Conservation (phyloP, 1,140 invertebrate species). For the Amyelois transitella region DNA sequence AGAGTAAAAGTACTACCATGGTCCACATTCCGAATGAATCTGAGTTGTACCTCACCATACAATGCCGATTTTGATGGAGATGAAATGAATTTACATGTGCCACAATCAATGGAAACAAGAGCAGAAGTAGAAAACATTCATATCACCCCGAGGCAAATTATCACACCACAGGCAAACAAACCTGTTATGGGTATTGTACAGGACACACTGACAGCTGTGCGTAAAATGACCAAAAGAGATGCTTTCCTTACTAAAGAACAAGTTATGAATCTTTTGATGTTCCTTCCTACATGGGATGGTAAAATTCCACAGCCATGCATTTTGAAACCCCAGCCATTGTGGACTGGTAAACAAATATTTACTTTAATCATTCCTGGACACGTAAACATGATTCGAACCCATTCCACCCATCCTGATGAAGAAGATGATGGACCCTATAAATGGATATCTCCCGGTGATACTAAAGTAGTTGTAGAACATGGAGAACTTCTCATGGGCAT, state of each 20-base stretch:
- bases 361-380: constrained; percentile 98
- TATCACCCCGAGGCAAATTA: constrained; percentile 97
- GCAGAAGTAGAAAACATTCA: constrained; percentile 99
- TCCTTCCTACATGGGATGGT: constrained; percentile 98
- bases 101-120: constrained; percentile 98
- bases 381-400: constrained; percentile 97
- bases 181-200: constrained; percentile 99
- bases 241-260: constrained; percentile 98
- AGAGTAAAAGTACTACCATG: constrained; percentile 97
- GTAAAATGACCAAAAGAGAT: constrained; percentile 99
- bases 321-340: constrained; percentile 97
- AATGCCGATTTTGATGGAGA: constrained; percentile 99
- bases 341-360: constrained; percentile 99
- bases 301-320: constrained; percentile 99
- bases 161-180: constrained; percentile 97
- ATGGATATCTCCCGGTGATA: constrained; percentile 99
- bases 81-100: constrained; percentile 99
- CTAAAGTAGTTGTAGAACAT: constrained; percentile 99
- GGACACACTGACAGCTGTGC: constrained; percentile 97
- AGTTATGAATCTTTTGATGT: constrained; percentile 99
- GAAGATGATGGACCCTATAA: constrained; percentile 99
- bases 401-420: constrained; percentile 99
- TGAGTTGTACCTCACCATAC: constrained; percentile 98
- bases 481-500: constrained; percentile 98
- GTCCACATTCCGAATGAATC: constrained; percentile 97